A percentile compares a stretch with the other conserved stretches of the same genome.
Conservation (phyloP, 2,113 vertebrate species). For the Neolamprologus longior region DNA sequence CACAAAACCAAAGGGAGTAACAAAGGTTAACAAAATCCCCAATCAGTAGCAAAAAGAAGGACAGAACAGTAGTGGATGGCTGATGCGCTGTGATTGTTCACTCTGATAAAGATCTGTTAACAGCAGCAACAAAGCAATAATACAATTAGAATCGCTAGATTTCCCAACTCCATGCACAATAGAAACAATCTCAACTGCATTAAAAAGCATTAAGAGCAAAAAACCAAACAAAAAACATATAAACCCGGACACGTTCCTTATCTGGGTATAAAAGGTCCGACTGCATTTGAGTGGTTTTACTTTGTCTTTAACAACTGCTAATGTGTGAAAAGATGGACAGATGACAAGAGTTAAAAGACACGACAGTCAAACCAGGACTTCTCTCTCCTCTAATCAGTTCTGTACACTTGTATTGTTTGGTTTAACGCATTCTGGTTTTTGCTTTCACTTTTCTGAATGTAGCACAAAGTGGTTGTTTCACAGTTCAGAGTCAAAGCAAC, state of each 20-base stretch:
- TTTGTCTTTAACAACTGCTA: background rate
- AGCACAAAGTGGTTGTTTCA: background rate
- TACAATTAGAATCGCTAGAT: background rate
- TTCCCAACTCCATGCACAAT: background rate
- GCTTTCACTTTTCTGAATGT: background rate
- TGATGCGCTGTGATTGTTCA: background rate
- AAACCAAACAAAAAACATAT: background rate
- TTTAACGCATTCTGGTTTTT: background rate
- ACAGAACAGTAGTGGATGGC: background rate
- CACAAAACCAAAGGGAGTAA: background rate
- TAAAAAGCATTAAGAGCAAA: conserved; percentile 14
- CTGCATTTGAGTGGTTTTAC: background rate
- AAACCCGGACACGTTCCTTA: background rate
- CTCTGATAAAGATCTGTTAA: background rate
- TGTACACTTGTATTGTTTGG: background rate
- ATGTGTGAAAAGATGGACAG: background rate
- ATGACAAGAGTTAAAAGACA: background rate
- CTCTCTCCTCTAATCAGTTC: background rate
- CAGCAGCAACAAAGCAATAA: conserved; percentile 1
- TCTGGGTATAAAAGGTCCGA: background rate
- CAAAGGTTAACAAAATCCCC: background rate
- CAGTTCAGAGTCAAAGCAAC: background rate
- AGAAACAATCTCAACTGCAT: conserved; percentile 21
- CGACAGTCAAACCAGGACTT: background rate
- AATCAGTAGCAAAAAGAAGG: background rate